phyloP scores from a whole-genome alignment of 1,140 invertebrate genomes.

The Penaeus japonicus region DNA sequence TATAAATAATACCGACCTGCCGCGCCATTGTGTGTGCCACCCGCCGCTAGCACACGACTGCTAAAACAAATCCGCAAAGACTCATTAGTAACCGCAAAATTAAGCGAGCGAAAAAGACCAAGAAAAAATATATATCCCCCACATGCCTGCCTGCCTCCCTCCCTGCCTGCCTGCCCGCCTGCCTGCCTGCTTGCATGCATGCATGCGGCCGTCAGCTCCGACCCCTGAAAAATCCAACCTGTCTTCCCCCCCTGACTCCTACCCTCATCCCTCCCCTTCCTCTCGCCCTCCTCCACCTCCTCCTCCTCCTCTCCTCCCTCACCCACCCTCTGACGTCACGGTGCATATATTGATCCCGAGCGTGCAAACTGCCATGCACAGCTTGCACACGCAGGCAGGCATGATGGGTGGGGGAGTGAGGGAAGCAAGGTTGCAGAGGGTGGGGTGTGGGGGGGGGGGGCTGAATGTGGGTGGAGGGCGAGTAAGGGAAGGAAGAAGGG shows the following conservation, averaged over 20 bases:
- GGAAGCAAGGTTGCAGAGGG: background rate
- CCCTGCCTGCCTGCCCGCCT: too few relatives aligned
- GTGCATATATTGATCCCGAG: constrained; percentile 40
- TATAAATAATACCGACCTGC: too few relatives aligned
- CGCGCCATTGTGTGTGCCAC: too few relatives aligned
- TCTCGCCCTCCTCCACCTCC: background rate
- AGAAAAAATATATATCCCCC: constrained; percentile 11
- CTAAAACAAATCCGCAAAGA: background rate
- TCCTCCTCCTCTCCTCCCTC: background rate
- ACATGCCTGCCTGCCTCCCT: background rate
- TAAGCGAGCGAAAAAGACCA: background rate
- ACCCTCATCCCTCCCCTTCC: background rate
- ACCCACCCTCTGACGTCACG: constrained; percentile 25
- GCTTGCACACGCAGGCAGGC: constrained; percentile 31
- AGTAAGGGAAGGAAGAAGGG: constrained; percentile 2
- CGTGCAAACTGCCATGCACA: constrained; percentile 47
- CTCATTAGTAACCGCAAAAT: constrained; percentile 19
- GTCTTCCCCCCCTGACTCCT: background rate
- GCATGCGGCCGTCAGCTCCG: constrained; percentile 25
- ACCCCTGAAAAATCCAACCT: constrained; percentile 28
- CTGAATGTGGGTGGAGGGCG: background rate
- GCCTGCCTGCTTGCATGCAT: background rate
- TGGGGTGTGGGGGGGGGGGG: background rate
- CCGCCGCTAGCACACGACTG: too few relatives aligned
- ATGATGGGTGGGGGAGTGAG: background rate